Conservation (phyloP, 2,113 vertebrate species). For the Carlito syrichta region DNA sequence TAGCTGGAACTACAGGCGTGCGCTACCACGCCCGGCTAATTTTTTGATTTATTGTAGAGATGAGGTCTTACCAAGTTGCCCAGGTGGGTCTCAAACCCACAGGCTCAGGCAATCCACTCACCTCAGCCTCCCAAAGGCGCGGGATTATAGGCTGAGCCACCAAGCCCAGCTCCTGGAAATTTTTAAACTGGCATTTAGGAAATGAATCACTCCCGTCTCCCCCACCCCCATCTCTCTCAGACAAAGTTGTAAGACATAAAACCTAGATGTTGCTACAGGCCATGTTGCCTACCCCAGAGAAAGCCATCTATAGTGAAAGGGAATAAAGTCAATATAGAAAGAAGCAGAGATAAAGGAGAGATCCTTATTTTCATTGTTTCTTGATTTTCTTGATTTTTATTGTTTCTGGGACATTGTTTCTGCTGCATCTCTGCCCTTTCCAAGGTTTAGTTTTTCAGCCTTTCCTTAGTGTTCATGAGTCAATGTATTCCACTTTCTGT, state of each 20-base stretch:
- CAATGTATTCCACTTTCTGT: conserved; percentile 8
- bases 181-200: neutral
- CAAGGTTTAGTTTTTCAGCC: neutral
- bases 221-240: neutral
- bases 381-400: neutral
- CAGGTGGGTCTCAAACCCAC: too few relatives aligned
- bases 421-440: neutral
- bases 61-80: too few relatives aligned
- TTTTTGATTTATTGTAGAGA: too few relatives aligned
- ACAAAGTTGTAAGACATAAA: neutral
- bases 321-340: neutral
- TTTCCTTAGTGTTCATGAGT: conserved; percentile 12
- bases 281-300: neutral
- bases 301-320: neutral
- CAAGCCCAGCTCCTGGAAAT: too few relatives aligned
- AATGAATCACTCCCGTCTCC: neutral
- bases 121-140: too few relatives aligned
- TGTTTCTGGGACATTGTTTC: neutral
- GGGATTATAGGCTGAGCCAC: too few relatives aligned
- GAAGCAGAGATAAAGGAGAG: neutral
- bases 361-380: neutral
- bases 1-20: too few relatives aligned
- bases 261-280: neutral
- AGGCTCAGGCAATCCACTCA: too few relatives aligned
- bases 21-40: too few relatives aligned